Percentiles rank a stretch among this genome's conserved stretches.
phyloP scores from a whole-genome alignment of 2,888 invertebrate species.

The Phyto melanocephala region DNA sequence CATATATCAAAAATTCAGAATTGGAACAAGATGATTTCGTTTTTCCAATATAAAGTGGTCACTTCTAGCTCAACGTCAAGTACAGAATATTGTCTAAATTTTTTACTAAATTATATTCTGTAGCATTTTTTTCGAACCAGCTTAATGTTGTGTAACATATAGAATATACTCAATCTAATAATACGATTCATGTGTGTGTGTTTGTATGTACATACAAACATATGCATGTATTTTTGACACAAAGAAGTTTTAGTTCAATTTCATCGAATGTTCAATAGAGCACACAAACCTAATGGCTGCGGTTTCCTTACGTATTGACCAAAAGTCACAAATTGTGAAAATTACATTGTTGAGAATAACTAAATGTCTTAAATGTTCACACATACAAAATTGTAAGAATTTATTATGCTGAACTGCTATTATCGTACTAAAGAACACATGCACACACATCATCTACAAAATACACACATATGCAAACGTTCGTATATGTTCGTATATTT shows the following conservation, averaged over 20 bases:
- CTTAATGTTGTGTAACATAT: neutral
- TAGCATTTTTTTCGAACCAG: too few relatives aligned
- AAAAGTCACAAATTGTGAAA: conserved; percentile 54
- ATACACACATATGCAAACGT: too few relatives aligned
- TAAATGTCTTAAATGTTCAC: conserved; percentile 30
- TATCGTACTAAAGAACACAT: neutral
- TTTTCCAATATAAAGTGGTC: too few relatives aligned
- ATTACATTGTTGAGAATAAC: conserved; percentile 47
- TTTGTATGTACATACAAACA: too few relatives aligned
- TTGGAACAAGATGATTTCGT: too few relatives aligned
- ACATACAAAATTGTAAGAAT: neutral
- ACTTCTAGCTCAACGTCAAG: too few relatives aligned
- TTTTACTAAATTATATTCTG: too few relatives aligned
- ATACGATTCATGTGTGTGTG: neutral
- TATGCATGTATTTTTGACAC: neutral
- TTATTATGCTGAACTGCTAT: neutral
- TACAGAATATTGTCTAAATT: too few relatives aligned
- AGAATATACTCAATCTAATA: neutral
- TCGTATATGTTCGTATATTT: too few relatives aligned
- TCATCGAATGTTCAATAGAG: conserved; percentile 33
- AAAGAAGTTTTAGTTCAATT: neutral
- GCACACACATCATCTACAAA: too few relatives aligned
- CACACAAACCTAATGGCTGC: conserved; percentile 22
- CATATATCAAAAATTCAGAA: too few relatives aligned
- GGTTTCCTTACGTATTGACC: conserved; percentile 41